Evolutionary conservation across 1,140 invertebrate species (phyloP).

Genomic region (Caligus rogercresseyi): DNA sequence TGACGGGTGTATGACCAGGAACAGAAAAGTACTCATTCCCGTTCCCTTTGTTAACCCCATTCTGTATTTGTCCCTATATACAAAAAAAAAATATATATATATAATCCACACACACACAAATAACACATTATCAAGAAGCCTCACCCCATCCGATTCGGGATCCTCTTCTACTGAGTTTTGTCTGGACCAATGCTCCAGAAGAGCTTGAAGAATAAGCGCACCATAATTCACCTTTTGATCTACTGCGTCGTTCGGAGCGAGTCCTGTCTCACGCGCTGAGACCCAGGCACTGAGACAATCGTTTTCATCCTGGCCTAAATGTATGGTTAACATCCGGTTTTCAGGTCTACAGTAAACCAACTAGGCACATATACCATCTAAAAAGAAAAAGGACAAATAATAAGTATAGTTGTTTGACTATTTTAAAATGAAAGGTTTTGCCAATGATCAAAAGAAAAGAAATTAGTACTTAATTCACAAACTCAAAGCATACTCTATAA

Average conservation of each 20-base stretch:
- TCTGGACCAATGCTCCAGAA: conserved; percentile 86
- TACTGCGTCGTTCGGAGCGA: conserved; percentile 50
- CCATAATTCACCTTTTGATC: conserved; percentile 90
- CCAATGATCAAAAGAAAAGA: background rate
- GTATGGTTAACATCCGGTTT: conserved; percentile 94
- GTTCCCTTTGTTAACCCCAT: conserved; percentile 27
- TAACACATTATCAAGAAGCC: background rate
- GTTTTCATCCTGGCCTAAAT: conserved; percentile 85
- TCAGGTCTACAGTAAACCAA: conserved; percentile 98
- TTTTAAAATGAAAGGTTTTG: too few species aligned
- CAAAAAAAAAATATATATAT: background rate
- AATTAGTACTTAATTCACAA: background rate
- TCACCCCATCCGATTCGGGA: conserved; percentile 28
- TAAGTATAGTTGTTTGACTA: background rate
- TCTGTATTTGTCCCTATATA: background rate
- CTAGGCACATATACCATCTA: conserved; percentile 93
- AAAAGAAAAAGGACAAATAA: conserved; percentile 26
- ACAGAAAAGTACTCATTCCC: conserved; percentile 76
- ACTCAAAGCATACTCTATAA: too few species aligned
- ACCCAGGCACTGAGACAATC: conserved; percentile 97
- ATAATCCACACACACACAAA: background rate
- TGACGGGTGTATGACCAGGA: conserved; percentile 85
- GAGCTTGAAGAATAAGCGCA: conserved; percentile 71
- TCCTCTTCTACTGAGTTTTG: conserved; percentile 43
- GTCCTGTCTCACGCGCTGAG: conserved; percentile 77